Evolutionary conservation across 1,140 invertebrate genomes (phyloP), one percentile per base, ranked within the genome.

Genomic region (Halesus radiatus): DNA sequence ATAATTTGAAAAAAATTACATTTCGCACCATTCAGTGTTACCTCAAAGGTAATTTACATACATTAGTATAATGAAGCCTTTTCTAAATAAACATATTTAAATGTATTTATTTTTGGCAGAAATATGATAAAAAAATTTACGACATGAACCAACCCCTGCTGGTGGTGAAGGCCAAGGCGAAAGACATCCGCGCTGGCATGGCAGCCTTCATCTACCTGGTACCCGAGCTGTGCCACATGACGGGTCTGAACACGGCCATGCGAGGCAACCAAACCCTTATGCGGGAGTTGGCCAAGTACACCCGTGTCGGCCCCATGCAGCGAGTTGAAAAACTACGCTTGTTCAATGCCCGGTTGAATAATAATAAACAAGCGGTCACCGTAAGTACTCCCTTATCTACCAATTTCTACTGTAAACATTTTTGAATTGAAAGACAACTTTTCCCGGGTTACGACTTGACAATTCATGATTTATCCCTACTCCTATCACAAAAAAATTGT

Each of bases 171-270:
- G 87, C 92, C 0, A 93, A 92, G 85, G 85, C 90, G 0, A 91
- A 91, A 53, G 92, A 94, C 68, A 90, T 92, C 20, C 90, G 92
- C 60, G 91, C 91, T 15, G 93, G 92, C 0, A 84, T 88, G 85
- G 85, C 88, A 0, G 92, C 94, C 72, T 76, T 92, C 0, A 89
- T 95, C 7, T 91, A 92, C 80, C 87, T 96, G 0, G 90, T 96
- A 50, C 95, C 95, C 0, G 94, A 96, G 87, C 85, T 96, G 1
- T 96, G 94, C 81, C 88, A 92, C 8, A 88, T 93, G 76, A 96
- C 94, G 13, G 94, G 94, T 10, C 85, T 94, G 0, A 91, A 90
- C 0, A 92, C 93, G 54, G 83, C 84, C 0, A 93, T 93, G 92
- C 87, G 91, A 0, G 85, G 84, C 1, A 89, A 93, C 85, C 91